Conservation (phyloP, 2,113 vertebrate species). For the Seriola rivoliana region DNA sequence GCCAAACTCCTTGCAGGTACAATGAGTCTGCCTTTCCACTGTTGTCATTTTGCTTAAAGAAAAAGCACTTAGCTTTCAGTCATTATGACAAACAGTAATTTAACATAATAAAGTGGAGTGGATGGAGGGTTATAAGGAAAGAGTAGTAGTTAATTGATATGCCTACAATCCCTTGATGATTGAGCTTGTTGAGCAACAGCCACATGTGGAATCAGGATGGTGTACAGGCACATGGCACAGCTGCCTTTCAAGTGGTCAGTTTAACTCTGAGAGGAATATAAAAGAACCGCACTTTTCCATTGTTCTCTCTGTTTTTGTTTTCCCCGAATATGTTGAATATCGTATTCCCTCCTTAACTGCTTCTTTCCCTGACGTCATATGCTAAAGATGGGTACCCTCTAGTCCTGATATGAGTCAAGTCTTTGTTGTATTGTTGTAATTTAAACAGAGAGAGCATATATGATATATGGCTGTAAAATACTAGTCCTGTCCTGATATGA, state of each 20-base stretch:
- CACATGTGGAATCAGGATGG: slow-evolving; percentile 65
- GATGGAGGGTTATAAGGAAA: slow-evolving; percentile 40
- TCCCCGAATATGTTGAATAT: slow-evolving; percentile 49
- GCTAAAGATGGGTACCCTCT: background rate
- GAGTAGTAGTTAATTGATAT: slow-evolving; percentile 62
- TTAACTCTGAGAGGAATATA: slow-evolving; percentile 53
- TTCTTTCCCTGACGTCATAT: slow-evolving; percentile 16
- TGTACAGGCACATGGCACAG: slow-evolving; percentile 35
- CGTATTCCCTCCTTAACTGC: slow-evolving; percentile 41
- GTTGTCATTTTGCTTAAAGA: slow-evolving; percentile 28
- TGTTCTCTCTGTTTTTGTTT: slow-evolving; percentile 55
- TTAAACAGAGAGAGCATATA: slow-evolving; percentile 49
- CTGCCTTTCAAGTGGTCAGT: slow-evolving; percentile 76
- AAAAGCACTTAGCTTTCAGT: slow-evolving; percentile 35
- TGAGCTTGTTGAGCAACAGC: slow-evolving; percentile 49
- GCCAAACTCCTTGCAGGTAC: slow-evolving; percentile 24
- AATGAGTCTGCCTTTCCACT: slow-evolving; percentile 2
- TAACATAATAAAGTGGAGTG: slow-evolving; percentile 38
- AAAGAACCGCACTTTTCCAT: slow-evolving; percentile 45
- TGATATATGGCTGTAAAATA: slow-evolving; percentile 39
- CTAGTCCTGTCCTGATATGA: slow-evolving; percentile 4
- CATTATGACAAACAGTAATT: slow-evolving; percentile 43
- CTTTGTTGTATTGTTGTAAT: slow-evolving; percentile 54
- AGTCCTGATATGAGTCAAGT: slow-evolving; percentile 32
- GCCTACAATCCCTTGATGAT: slow-evolving; percentile 55